Evolutionary conservation across 2,888 invertebrate species (phyloP), one percentile per base, ranked within the genome.

Genomic region (Drosophila neutralis): DNA sequence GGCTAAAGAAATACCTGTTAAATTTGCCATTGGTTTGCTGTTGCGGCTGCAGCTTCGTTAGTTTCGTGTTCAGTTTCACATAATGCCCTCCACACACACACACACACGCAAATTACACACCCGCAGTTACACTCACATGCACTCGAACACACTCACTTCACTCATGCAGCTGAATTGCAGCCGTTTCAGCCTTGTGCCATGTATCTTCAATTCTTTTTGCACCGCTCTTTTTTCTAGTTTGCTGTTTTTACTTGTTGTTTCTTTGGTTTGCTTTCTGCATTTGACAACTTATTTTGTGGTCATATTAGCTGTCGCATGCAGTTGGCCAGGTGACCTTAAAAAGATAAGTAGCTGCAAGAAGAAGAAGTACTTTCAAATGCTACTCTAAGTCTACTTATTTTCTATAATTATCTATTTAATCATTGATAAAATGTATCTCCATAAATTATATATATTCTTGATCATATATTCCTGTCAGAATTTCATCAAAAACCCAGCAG

Each of bases 171-270:
- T 77, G 77, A 80, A 80, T 82, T 74, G 83, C 83, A 67, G 74
- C 59, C 81, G 76, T 66, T 83, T 73, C 76, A 80, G 81, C 78
- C 81, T 76, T 83, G 69, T 72, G 65, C 78, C 78, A 75, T 78
- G 81, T 83, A 82, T 83, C 83, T 83, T 81, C 76, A 80, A 78
- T 67, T 75, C 67, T 38, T 73, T 72, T 73, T 54, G 31, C 40
- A 21, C 33, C 38, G 56, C 56, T 40, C 52, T 52, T 56, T 67
- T 60, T 54, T 60, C 10, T 15, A 27, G 38, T 52, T 77, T 67
- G 59, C 57, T 40, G 29, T 63, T 73, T 76, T 54, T 58, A 56
- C 65, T 76, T 66, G 63, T 76, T 62, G 61, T 76, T 80, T 77
- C 64, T 64, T 69, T 48, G 40, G 13, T 38, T 58, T 53, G 53